phyloP scores from a whole-genome alignment of 2,888 invertebrate species.

The Phyllotreta striolata region DNA sequence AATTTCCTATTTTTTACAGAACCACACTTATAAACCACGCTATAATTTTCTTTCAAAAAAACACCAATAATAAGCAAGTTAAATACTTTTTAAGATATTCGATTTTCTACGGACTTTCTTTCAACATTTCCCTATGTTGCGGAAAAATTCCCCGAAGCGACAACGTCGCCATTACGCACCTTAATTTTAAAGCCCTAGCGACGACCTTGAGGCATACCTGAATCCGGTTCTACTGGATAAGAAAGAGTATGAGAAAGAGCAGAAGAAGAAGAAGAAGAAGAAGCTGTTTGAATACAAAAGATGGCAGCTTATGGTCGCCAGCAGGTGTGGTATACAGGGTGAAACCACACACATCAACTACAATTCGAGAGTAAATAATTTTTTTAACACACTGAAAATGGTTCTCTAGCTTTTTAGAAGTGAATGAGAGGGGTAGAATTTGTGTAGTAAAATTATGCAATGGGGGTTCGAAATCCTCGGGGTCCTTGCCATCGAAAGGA shows the following conservation, averaged over 20 bases:
- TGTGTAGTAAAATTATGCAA: not conserved
- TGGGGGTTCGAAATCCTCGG: slow-evolving; percentile 9
- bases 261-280: slow-evolving; percentile 46
- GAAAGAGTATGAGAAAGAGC: slow-evolving; percentile 41
- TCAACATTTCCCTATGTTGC: too few relatives aligned
- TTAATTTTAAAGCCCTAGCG: slow-evolving; percentile 49
- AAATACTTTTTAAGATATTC: too few relatives aligned
- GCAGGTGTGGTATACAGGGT: slow-evolving; percentile 31
- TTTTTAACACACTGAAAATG: too few relatives aligned
- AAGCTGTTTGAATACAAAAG: slow-evolving; percentile 44
- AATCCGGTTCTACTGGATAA: slow-evolving; percentile 59
- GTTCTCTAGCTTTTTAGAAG: too few relatives aligned
- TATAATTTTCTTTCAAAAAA: too few relatives aligned
- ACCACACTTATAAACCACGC: too few relatives aligned
- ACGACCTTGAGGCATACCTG: slow-evolving; percentile 57
- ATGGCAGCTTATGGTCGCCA: slow-evolving; percentile 35
- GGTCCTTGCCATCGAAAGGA: slow-evolving; percentile 42
- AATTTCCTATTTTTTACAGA: not conserved
- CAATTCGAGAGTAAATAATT: too few relatives aligned
- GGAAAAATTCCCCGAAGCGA: not conserved
- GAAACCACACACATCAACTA: not conserved
- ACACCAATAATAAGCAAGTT: too few relatives aligned
- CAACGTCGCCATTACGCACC: slow-evolving; percentile 49
- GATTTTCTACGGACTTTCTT: too few relatives aligned
- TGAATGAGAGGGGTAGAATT: too few relatives aligned